A percentile compares a stretch with the other conserved stretches of the same genome.
phyloP scores from a whole-genome alignment of 2,888 invertebrate species.

The Alloplasta piceator region DNA sequence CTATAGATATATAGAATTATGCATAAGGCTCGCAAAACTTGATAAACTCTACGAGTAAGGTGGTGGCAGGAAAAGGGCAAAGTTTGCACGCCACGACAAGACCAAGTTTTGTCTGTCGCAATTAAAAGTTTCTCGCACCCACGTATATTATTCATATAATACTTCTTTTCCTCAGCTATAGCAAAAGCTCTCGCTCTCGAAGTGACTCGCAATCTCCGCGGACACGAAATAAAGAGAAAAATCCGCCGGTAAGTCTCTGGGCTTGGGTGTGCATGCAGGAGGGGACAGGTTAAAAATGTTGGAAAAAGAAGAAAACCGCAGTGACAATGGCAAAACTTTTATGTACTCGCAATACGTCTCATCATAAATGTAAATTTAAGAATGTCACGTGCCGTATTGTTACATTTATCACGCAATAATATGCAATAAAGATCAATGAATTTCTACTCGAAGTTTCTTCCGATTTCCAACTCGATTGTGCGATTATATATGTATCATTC shows the following conservation, averaged over 20 bases:
- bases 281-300: conserved; percentile 20
- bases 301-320: not conserved
- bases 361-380: not conserved
- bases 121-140: conserved; percentile 80
- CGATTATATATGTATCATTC: too few relatives aligned
- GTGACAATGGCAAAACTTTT: conserved; percentile 13
- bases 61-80: conserved; percentile 46
- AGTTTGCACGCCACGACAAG: conserved; percentile 46
- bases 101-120: conserved; percentile 80
- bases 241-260: conserved; percentile 53
- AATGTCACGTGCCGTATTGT: too few relatives aligned
- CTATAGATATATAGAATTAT: conserved; percentile 7
- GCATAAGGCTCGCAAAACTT: conserved; percentile 39
- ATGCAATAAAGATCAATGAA: too few relatives aligned
- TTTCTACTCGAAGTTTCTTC: too few relatives aligned
- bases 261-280: conserved; percentile 9
- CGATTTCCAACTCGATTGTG: too few relatives aligned
- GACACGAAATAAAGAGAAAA: conserved; percentile 56
- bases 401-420: too few relatives aligned
- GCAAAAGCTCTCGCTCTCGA: conserved; percentile 56
- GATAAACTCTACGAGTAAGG: conserved; percentile 42
- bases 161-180: conserved; percentile 36
- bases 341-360: not conserved
- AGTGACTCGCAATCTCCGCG: conserved; percentile 44
- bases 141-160: conserved; percentile 82